Percentiles rank a stretch among this genome's conserved stretches.
Conservation (phyloP, 2,797 vertebrate species). For the Anabas testudineus region DNA sequence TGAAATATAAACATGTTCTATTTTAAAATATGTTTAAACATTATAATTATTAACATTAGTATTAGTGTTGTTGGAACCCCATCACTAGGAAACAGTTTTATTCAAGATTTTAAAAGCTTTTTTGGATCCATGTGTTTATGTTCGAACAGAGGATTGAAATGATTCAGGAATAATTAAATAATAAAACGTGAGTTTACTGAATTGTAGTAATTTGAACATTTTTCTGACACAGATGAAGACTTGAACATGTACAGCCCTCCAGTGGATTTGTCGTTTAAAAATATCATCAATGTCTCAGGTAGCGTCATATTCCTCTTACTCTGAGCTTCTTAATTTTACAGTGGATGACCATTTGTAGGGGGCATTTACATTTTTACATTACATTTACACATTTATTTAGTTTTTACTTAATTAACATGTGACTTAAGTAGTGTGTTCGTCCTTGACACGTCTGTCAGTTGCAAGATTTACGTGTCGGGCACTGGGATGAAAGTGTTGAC, state of each 20-base stretch:
- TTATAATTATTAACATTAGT: no score
- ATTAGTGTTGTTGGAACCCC: background rate
- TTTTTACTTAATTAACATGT: background rate
- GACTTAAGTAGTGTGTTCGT: no score
- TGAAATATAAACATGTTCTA: no score
- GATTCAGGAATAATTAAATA: background rate
- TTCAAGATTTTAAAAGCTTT: background rate
- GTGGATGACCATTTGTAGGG: background rate
- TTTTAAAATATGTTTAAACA: no score
- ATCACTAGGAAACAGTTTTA: slow-evolving; percentile 10
- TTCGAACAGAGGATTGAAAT: no score
- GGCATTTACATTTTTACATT: no score
- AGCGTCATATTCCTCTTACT: background rate
- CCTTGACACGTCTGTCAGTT: background rate
- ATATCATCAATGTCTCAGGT: slow-evolving; percentile 61
- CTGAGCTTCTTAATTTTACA: background rate
- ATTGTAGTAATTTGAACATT: no score
- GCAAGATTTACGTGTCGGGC: background rate
- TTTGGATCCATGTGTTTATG: slow-evolving; percentile 1
- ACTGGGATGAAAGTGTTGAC: background rate
- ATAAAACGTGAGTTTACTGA: no score
- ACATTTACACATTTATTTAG: background rate
- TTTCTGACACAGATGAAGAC: background rate
- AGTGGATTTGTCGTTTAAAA: slow-evolving; percentile 86
- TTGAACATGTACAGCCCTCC: slow-evolving; percentile 77